A percentile compares a stretch with the other conserved stretches of the same genome.
These are phyloP conservation scores for Epinephelus moara DNA, from an alignment of 2,113 vertebrate genomes.

Conservation along the genomic window DNA sequence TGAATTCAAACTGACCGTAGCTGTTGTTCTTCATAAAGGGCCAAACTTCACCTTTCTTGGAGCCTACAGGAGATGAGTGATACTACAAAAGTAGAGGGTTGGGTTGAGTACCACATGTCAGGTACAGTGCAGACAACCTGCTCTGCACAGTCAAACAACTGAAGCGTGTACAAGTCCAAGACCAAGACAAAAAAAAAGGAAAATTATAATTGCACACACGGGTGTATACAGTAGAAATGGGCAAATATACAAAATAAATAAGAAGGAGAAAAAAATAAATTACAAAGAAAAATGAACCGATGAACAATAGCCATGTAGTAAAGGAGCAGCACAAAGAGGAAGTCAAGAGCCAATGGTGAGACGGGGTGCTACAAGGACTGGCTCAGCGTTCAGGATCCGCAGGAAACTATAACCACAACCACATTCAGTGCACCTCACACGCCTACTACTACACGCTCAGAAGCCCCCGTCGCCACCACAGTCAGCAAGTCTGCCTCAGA, in stretches of 20 bases:
- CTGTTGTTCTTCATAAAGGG: constrained; percentile 13
- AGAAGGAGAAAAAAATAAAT: constrained; percentile 72
- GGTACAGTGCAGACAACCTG: constrained; percentile 33
- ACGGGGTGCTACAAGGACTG: constrained; percentile 77
- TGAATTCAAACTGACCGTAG: constrained; percentile 20
- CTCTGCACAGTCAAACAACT: constrained; percentile 44
- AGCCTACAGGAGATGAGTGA: constrained; percentile 15
- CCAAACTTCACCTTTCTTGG: background rate
- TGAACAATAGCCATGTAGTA: constrained; percentile 58
- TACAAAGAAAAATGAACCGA: constrained; percentile 68
- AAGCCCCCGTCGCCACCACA: constrained; percentile 64
- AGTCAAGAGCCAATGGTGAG: constrained; percentile 56
- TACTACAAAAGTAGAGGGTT: constrained; percentile 2
- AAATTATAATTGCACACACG: constrained; percentile 82
- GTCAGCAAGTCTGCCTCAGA: constrained; percentile 48
- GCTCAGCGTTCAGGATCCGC: constrained; percentile 88
- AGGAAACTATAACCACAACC: constrained; percentile 85
- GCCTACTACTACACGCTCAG: constrained; percentile 71
- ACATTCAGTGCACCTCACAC: constrained; percentile 79
- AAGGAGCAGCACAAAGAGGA: constrained; percentile 71
- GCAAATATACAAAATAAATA: constrained; percentile 83
- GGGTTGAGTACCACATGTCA: constrained; percentile 13
- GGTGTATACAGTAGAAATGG: constrained; percentile 86
- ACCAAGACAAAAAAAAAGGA: constrained; percentile 44
- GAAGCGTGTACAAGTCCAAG: constrained; percentile 56